Percentiles rank a stretch among this genome's conserved stretches.
Evolutionary conservation across 2,797 vertebrate genomes (phyloP).

Genomic region (Apogon talboti): DNA sequence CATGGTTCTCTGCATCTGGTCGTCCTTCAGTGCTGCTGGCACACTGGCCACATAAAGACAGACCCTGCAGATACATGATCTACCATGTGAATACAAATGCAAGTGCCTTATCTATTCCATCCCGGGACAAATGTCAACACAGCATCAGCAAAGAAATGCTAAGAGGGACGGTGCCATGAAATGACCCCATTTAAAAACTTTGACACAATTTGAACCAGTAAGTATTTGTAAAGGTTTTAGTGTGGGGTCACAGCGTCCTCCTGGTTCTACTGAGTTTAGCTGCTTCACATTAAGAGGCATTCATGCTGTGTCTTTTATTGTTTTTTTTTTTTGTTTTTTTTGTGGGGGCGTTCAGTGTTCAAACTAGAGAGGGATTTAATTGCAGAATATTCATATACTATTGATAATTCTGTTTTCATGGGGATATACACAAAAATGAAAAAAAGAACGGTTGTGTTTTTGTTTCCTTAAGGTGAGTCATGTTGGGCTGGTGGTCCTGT

Average conservation of each 20-base stretch:
- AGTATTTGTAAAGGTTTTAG: not conserved
- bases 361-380: no score
- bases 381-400: no score
- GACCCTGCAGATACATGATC: slow-evolving; percentile 51
- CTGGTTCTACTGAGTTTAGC: no score
- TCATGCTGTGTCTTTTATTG: no score
- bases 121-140: slow-evolving; percentile 48
- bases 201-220: slow-evolving; percentile 13
- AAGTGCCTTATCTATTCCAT: slow-evolving; percentile 26
- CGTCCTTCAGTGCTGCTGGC: slow-evolving; percentile 64
- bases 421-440: no score
- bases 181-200: slow-evolving; percentile 34
- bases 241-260: not conserved
- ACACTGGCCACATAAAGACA: slow-evolving; percentile 62
- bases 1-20: slow-evolving; percentile 63
- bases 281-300: no score
- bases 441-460: no score
- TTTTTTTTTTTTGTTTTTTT: no score
- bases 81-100: slow-evolving; percentile 64
- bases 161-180: slow-evolving; percentile 24
- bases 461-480: no score
- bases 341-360: no score
- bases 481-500: no score
- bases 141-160: slow-evolving; percentile 31
- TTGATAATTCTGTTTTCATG: no score